Evolutionary conservation across 2,113 vertebrate species (phyloP), one percentile per base, ranked within the genome.

Genomic region (Rutilus rutilus): DNA sequence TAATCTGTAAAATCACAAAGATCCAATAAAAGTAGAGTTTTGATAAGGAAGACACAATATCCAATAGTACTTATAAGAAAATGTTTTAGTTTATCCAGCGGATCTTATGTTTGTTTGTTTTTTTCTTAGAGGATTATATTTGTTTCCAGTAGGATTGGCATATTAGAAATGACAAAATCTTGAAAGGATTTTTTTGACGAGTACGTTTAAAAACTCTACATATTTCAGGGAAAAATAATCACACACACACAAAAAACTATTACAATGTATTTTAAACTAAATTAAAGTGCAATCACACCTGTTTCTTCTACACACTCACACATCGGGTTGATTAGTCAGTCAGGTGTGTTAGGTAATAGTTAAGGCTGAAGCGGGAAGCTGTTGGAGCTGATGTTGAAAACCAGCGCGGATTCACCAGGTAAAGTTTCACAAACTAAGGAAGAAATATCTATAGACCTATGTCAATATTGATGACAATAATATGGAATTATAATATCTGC

Each of bases 271-370:
- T 62, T 62, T 1, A 5, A 64, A 57, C 6, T 2, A 57, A 57
- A 57, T 23, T 0, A 42, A 36, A 8, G 0, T 19, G 36, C 25
- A 8, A 17, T n/a, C 30, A 27, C 67, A 73, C 47, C 50, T 73
- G 64, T 57, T 39, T 25, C 21, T 65, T 27, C 23, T 42, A 42
- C 14, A 65, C 82, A n/a, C 42, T 82, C n/a, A n/a, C n/a, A 23
- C 3, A 19, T 17, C 6, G 15, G 0, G n/a, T 30, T 83, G 65
- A 83, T 83, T 83, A 73, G 64, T 73, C n/a, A n/a, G 23, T 21
- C 82, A 83, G 50, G 47, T 83, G 82, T 42, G 67, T 5, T 42
- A 42, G 67, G 59, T 83, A 25, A 73, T 73, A 42, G 67, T 83
- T 83, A 25, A 73, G 50, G 30, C 14, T 19, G 50, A 1, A 14